Evolutionary conservation across 2,113 vertebrate species (phyloP).

Genomic region (Cavia aperea): DNA sequence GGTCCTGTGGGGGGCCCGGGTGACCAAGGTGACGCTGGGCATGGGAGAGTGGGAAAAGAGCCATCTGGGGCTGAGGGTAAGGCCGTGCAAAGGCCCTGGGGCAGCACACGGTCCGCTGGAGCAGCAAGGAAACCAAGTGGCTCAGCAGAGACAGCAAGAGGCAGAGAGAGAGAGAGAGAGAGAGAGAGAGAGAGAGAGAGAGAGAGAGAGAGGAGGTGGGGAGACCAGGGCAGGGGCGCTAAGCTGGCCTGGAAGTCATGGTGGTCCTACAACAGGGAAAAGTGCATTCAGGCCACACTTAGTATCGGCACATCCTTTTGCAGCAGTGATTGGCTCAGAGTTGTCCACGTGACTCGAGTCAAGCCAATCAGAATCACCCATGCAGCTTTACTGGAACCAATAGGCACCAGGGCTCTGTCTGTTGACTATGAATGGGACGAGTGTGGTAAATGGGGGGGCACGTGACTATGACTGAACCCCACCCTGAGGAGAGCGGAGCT

Average conservation of each 20-base stretch:
- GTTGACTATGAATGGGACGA: not conserved
- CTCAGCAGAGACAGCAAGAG: not conserved
- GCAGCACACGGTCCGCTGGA: not conserved
- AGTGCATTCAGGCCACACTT: not conserved
- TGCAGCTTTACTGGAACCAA: not conserved
- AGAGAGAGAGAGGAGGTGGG: not conserved
- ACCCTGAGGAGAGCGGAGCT: not conserved
- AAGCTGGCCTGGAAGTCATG: not conserved
- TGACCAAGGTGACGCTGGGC: not conserved
- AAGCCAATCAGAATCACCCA: not conserved
- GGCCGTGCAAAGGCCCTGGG: not conserved
- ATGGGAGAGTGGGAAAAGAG: not conserved
- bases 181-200: too few species aligned
- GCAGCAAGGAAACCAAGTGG: not conserved
- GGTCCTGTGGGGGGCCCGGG: not conserved
- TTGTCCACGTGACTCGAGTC: not conserved
- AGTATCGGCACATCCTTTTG: fast-evolving
- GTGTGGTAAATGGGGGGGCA: fast-evolving
- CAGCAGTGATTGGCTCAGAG: not conserved
- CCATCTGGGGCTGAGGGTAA: too few species aligned
- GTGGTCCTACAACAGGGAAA: not conserved
- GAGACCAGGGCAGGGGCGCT: not conserved
- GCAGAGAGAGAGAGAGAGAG: not conserved
- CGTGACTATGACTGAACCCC: not conserved
- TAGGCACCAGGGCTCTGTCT: not conserved